Evolutionary conservation across 2,113 vertebrate species (phyloP), one percentile per base, ranked within the genome.

Genomic region (Suncus etruscus): DNA sequence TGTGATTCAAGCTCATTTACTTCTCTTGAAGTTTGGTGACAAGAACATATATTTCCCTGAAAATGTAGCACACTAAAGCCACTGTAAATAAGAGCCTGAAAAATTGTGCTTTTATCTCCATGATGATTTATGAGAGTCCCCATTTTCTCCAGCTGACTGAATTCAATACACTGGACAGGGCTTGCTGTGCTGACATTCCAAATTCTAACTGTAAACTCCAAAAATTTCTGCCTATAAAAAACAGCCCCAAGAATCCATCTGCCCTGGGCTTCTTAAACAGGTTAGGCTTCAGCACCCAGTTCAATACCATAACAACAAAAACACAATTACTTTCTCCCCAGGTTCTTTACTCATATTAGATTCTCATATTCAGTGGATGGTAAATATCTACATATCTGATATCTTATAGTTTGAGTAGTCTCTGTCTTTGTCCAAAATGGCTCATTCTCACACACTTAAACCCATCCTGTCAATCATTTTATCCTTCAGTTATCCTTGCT

Each of bases 1-100:
- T 97, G 97, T 97, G 97, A 97, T 97, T 97, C 97, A 94, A 97
- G 93, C 96, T 97, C 97, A 98, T 98, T 97, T 97, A 97, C 95
- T 97, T 98, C 96, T 95, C 94, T 94, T 96, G 97, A 97, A 97
- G 96, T 96, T 96, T 95, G 90, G 83, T 98, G 97, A 97, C 97
- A 98, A 97, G 97, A 97, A 96, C 96, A 98, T 98, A 97, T 97
- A 97, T 98, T 97, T 97, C 94, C 95, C 90, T 96, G 92, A 94
- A 97, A 97, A 97, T 96, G 95, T 94, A 97, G 96, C 96, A 95
- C 96, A 97, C 94, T 95, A 96, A 97, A 97, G 78, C 96, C 96
- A 96, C 96, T 97, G 92, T 96, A 97, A 97, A 97, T 97, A 97
- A 97, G 94, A 91, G 58, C 78, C 95, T 97, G 95, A 97, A 97